These are phyloP conservation scores for Leontopithecus rosalia DNA, from an alignment of 2,797 vertebrate species.

Conservation along the genomic window DNA sequence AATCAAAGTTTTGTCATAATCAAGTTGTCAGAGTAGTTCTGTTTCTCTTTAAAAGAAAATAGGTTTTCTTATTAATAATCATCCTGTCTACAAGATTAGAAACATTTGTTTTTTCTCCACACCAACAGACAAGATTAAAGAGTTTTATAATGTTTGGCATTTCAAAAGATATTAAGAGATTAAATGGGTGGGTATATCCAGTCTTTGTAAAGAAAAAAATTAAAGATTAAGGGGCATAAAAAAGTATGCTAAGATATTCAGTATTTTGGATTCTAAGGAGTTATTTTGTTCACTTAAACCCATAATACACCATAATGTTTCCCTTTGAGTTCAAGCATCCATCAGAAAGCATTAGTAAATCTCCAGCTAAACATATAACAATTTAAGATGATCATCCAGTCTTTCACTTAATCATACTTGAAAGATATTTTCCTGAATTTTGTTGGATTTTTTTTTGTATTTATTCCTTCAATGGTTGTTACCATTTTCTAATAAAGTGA, in stretches of 20 bases:
- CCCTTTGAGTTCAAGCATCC: neutral
- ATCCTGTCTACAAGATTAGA: neutral
- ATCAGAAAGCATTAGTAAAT: neutral
- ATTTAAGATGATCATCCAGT: neutral
- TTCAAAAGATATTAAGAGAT: neutral
- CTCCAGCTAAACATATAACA: neutral
- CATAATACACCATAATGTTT: neutral
- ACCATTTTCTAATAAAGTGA: neutral
- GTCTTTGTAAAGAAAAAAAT: neutral
- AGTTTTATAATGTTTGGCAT: neutral
- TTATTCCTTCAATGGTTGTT: constrained; percentile 14
- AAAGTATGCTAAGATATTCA: neutral
- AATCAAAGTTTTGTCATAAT: constrained; percentile 38
- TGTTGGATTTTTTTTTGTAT: neutral
- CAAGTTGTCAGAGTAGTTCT: neutral
- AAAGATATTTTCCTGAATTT: neutral
- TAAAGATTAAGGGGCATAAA: neutral
- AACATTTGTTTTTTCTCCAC: neutral
- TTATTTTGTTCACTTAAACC: neutral
- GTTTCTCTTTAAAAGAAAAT: neutral
- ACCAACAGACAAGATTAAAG: neutral
- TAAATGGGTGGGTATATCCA: neutral
- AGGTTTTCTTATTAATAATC: constrained; percentile 36
- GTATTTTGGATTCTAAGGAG: neutral
- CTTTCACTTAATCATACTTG: neutral